Conservation (phyloP, 2,888 invertebrate species). For the Ormyrus rosae region DNA sequence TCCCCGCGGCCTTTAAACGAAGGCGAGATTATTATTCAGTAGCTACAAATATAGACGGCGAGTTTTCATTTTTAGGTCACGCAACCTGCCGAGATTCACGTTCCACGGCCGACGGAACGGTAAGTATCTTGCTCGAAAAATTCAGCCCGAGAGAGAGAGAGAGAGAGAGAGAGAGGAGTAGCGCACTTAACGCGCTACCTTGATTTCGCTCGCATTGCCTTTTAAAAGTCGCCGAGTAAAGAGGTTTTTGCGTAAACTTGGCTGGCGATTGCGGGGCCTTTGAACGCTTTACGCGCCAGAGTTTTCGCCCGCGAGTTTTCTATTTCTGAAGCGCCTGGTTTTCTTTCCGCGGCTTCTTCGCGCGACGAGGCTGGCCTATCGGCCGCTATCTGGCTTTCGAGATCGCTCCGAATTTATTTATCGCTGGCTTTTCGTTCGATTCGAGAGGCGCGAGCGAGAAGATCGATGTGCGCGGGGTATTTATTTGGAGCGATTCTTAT, state of each 20-base stretch:
- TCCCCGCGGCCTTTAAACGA: not conserved
- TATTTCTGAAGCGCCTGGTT: conserved; percentile 52
- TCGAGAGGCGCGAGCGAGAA: too few relatives aligned
- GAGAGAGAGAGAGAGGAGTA: too few relatives aligned
- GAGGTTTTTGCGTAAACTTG: conserved; percentile 32
- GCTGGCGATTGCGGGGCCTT: conserved; percentile 6
- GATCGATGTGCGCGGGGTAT: too few relatives aligned
- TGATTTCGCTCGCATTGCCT: not conserved
- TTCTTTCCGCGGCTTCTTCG: conserved; percentile 7
- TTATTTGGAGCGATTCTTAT: too few relatives aligned
- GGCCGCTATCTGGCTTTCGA: too few relatives aligned
- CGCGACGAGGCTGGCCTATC: not conserved
- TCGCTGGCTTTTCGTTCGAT: too few relatives aligned
- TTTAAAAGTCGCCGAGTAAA: not conserved
- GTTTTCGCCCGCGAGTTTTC: conserved; percentile 38
- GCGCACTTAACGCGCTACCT: too few relatives aligned
- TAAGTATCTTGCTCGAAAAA: too few relatives aligned
- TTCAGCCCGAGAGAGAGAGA: too few relatives aligned
- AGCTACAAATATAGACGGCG: not conserved
- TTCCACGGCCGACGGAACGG: too few relatives aligned
- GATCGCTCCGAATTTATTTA: too few relatives aligned
- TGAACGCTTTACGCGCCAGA: conserved; percentile 4
- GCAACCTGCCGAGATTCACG: too few relatives aligned
- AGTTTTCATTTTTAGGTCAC: not conserved
- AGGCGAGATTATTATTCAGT: not conserved